These are phyloP conservation scores for Mycogona germanica DNA, from an alignment of 2,888 invertebrate species.

Conservation along the genomic window DNA sequence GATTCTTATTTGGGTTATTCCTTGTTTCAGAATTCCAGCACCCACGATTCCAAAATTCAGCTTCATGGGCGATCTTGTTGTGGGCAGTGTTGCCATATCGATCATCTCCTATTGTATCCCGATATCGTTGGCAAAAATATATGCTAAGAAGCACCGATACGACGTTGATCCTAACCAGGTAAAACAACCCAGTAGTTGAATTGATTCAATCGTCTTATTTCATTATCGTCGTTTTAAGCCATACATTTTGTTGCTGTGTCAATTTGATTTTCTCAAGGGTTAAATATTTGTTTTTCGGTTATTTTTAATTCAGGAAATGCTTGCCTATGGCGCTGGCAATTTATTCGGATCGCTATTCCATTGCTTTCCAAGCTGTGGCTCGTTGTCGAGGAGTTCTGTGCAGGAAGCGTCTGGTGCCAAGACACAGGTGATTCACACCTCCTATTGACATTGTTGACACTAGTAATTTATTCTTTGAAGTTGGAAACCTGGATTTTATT, in stretches of 20 bases:
- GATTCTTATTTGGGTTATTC: neutral
- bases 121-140: slow-evolving; percentile 60
- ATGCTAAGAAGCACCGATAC: slow-evolving; percentile 56
- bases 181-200: too few relatives aligned
- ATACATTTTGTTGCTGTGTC: too few relatives aligned
- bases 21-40: slow-evolving; percentile 40
- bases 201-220: too few relatives aligned
- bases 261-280: too few relatives aligned
- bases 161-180: slow-evolving; percentile 57
- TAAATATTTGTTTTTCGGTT: too few relatives aligned
- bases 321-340: slow-evolving; percentile 32
- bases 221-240: too few relatives aligned
- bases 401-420: slow-evolving; percentile 76
- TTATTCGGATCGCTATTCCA: slow-evolving; percentile 38
- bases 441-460: neutral
- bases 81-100: slow-evolving; percentile 52
- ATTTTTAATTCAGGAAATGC: slow-evolving; percentile 27
- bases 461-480: neutral
- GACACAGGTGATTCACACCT: slow-evolving; percentile 45
- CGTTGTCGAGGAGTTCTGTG: slow-evolving; percentile 46
- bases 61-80: slow-evolving; percentile 42
- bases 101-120: slow-evolving; percentile 59
- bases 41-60: slow-evolving; percentile 45
- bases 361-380: slow-evolving; percentile 38
- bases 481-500: neutral